phyloP scores from a whole-genome alignment of 1,140 invertebrate species.

The Apis dorsata region DNA sequence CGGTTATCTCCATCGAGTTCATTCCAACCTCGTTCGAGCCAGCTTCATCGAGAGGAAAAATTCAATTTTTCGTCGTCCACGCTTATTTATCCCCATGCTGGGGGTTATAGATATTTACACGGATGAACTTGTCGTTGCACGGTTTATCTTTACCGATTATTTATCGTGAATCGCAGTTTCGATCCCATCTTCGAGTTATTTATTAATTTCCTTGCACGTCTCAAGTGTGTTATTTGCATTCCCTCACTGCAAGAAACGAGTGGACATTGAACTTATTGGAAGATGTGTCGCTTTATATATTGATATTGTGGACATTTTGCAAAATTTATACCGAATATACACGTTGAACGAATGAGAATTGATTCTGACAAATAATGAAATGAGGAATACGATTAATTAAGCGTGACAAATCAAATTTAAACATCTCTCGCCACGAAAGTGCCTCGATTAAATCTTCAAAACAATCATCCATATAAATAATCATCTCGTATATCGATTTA shows the following conservation, averaged over 20 bases:
- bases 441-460: too few species aligned
- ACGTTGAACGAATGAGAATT: too few species aligned
- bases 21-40: constrained; percentile 1
- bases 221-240: neutral
- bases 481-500: neutral
- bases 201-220: neutral
- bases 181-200: constrained; percentile 15
- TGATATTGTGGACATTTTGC: too few species aligned
- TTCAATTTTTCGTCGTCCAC: constrained; percentile 12
- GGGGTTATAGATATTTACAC: neutral
- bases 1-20: constrained; percentile 33
- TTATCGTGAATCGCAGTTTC: constrained; percentile 11
- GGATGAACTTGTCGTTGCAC: constrained; percentile 17
- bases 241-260: too few species aligned
- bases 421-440: too few species aligned
- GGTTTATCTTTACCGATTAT: constrained; percentile 18
- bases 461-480: too few species aligned
- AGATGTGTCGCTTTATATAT: too few species aligned
- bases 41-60: neutral
- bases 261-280: too few species aligned
- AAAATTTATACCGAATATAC: too few species aligned
- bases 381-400: too few species aligned
- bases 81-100: neutral
- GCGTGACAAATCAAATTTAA: too few species aligned
- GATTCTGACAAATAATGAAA: too few species aligned